Evolutionary conservation across 2,888 invertebrate species (phyloP), one percentile per base, ranked within the genome.

Genomic region (Athalia cordata): DNA sequence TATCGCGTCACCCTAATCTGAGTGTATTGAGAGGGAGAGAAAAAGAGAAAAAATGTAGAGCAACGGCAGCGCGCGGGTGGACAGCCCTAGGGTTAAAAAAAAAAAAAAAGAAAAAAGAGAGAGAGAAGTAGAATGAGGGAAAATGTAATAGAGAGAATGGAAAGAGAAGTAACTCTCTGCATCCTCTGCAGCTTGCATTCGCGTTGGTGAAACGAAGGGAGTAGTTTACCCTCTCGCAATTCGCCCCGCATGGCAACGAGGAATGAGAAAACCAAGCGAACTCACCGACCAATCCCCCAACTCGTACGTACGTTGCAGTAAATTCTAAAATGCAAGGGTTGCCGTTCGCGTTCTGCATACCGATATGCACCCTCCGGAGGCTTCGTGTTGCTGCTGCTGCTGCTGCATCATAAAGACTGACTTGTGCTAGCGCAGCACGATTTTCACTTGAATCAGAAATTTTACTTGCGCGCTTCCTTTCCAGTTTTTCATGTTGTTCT

Each of bases 261-360:
- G 79, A 66, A 78, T 64, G 78, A 78, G 78, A 61, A 77, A 65
- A 74, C 55, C n/a, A 64, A 64, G 45, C 45, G 43, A 45, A 45
- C 64, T 8, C 49, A 49, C 49, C 9, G 67, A 55, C 55, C 67
- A 67, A 67, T 67, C 67, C 50, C 67, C 50, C 29, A 13, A 1
- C 29, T n/a, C 29, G 29, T 29, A 29, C 29, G 29, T 29, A 29
- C 29, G 77, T 80, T 81, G 77, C 77, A 74, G 81, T 81, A 81
- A 84, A 85, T 85, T 83, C 81, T 81, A 83, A 85, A 85, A 85
- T 83, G 85, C 86, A 85, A 84, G 85, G 82, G 84, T 84, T 81
- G 82, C 84, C 83, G 82, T 84, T 83, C 82, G 82, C 82, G 72
- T 79, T 80, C 64, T 80, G 82, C 85, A 86, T 86, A 81, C 82